Evolutionary conservation across 1,140 invertebrate genomes (phyloP), one percentile per base, ranked within the genome.

Genomic region (Uloborus diversus): DNA sequence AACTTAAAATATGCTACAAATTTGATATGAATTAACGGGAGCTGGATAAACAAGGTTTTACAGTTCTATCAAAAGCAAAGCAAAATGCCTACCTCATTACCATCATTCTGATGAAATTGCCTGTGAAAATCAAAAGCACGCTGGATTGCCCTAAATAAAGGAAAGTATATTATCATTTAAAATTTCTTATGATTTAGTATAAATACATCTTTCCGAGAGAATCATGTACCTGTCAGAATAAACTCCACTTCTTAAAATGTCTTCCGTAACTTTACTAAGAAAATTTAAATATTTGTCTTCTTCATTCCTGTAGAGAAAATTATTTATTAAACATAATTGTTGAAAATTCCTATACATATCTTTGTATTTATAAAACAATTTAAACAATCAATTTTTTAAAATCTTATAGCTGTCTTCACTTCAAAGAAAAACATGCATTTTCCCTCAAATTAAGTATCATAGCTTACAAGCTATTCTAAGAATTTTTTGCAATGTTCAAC

Each of bases 211-310:
- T n/a, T 9, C 4, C 5, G 42, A 53, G 23, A 17, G 9, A 53
- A 28, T 30, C 94, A 95, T 86, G 84, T 93, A 81, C 79, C 37
- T 84, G 73, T 90, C 88, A 3, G 87, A 88, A 75, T 89, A 89
- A 1, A 88, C 82, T 11, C 86, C 87, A 83, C 86, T 87, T 11
- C 84, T 81, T 30, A 89, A 85, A 71, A 90, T 88, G 76, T 90
- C 89, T 80, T 87, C 85, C 0, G 89, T 90, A 33, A 90, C 88
- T 17, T 88, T 87, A n/a, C 88, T 88, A 0, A 89, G 79, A 70
- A 90, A 89, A 79, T 86, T 86, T 2, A 87, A 81, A 64, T 89
- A 89, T 33, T 86, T 85, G 7, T 85, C 84, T 33, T 89, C 87
- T 7, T 87, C 86, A n/a, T 84, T 80, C 5, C 61, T 82, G 42